Evolutionary conservation across 2,888 invertebrate species (phyloP), one percentile per base, ranked within the genome.

Genomic region (Pristionchus fissidentatus): DNA sequence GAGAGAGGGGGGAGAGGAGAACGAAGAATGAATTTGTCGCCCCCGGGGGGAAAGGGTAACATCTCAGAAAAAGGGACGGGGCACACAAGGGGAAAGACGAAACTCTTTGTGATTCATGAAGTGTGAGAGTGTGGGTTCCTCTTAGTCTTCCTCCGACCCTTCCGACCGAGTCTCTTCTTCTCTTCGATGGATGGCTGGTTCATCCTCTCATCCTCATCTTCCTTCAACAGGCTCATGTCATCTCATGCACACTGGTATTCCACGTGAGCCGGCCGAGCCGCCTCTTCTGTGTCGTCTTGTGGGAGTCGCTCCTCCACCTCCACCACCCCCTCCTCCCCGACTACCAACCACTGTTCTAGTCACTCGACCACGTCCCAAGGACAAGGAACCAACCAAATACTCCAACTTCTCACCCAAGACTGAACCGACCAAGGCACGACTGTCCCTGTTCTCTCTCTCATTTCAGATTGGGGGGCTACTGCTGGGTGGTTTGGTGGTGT

Each of bases 281-380:
- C 89, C 89, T 79, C 89, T 88, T 52, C 88, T 89, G 62, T 86
- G 86, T 86, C 87, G 88, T 86, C 84, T 88, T 81, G 85, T 89
- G 52, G 89, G 88, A 85, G 87, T 88, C 81, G 84, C 86, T 35
- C 85, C 88, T 57, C 86, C 86, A 46, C 89, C 87, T 35, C 85
- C 86, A 49, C 84, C 88, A 22, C 86, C 86, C 26, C 89, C 87
- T 57, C 85, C 87, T 80, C 87, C 89, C 8, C 87, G 88, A 35
- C 84, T 88, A 13, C 87, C 88, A 35, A 84, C 87, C 35, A 85
- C 87, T 49, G 85, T 87, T n/a, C 85, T 86, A 49, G 86, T 86
- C 15, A 73, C 83, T n/a, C 80, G 43, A 19, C 73, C 73, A 1
- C 73, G 75, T 5, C 75, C 52, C 22, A 41, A 60, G 46, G 49